These are phyloP conservation scores for Paramormyrops kingsleyae DNA, from an alignment of 2,113 vertebrate species.

Conservation along the genomic window DNA sequence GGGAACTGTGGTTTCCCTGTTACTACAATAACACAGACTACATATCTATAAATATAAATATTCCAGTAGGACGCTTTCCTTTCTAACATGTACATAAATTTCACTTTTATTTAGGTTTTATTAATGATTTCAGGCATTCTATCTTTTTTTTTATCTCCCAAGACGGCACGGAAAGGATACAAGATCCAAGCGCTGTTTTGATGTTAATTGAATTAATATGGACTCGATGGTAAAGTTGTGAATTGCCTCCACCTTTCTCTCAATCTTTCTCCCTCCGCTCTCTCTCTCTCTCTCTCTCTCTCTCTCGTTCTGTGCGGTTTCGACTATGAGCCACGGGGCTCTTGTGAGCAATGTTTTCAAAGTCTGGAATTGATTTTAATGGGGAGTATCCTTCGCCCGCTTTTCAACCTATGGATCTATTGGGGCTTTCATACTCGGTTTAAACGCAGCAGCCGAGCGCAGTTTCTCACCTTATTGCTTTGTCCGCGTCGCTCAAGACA, in stretches of 20 bases:
- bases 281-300: conserved; percentile 17
- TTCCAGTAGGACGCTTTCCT: background rate
- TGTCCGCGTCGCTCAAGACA: conserved; percentile 4
- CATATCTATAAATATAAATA: conserved; percentile 3
- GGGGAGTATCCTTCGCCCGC: conserved; percentile 53
- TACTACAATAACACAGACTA: background rate
- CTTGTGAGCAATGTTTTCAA: conserved; percentile 34
- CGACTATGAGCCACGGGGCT: conserved; percentile 21
- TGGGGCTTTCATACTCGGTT: conserved; percentile 44
- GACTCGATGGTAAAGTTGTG: background rate
- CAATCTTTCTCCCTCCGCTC: conserved; percentile 13
- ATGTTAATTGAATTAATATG: background rate
- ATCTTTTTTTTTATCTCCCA: background rate
- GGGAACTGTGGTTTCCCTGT: background rate
- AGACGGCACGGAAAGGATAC: background rate
- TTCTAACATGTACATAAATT: background rate
- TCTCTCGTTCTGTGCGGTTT: conserved; percentile 22
- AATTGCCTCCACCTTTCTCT: background rate
- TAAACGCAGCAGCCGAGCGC: conserved; percentile 38
- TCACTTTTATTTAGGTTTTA: background rate
- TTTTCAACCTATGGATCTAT: conserved; percentile 55
- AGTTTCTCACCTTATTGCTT: conserved; percentile 23
- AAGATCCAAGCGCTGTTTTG: background rate
- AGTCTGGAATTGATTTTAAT: conserved; percentile 64
- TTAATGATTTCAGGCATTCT: background rate